These are phyloP conservation scores for Columbina picui DNA, from an alignment of 2,113 vertebrate genomes.

Conservation along the genomic window DNA sequence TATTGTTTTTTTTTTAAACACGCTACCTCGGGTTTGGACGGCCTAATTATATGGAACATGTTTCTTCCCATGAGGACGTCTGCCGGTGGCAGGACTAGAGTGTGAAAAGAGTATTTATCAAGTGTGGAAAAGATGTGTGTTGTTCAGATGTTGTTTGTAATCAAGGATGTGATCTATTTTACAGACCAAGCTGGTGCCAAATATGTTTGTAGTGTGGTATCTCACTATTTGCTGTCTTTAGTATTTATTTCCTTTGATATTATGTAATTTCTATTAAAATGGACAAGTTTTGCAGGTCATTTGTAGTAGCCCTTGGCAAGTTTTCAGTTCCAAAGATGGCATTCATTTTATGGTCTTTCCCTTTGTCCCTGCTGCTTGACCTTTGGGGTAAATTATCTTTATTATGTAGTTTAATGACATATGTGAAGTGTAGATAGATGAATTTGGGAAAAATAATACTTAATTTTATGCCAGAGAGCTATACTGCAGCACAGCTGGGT, in stretches of 20 bases:
- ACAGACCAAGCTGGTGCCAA: neutral
- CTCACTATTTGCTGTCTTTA: neutral
- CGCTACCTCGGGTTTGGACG: fast-evolving
- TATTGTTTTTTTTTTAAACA: neutral
- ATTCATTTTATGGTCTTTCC: neutral
- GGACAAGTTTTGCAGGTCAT: slow-evolving; percentile 15
- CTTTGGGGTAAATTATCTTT: neutral
- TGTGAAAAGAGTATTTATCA: slow-evolving; percentile 15
- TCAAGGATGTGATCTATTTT: neutral
- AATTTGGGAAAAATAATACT: neutral
- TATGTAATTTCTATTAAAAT: slow-evolving; percentile 32
- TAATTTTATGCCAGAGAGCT: neutral
- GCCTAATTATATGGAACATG: neutral
- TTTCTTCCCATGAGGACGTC: neutral
- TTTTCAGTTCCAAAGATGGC: neutral
- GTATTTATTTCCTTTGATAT: neutral
- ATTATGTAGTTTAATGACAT: neutral
- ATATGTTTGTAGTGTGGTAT: neutral
- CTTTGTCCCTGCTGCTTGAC: neutral
- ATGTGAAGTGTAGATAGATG: neutral
- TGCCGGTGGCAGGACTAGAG: neutral
- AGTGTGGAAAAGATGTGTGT: neutral
- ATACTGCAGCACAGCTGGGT: neutral
- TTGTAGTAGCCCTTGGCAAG: slow-evolving; percentile 1
- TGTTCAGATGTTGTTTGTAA: neutral